phyloP scores from a whole-genome alignment of 2,113 vertebrate genomes.

The Sander vitreus region DNA sequence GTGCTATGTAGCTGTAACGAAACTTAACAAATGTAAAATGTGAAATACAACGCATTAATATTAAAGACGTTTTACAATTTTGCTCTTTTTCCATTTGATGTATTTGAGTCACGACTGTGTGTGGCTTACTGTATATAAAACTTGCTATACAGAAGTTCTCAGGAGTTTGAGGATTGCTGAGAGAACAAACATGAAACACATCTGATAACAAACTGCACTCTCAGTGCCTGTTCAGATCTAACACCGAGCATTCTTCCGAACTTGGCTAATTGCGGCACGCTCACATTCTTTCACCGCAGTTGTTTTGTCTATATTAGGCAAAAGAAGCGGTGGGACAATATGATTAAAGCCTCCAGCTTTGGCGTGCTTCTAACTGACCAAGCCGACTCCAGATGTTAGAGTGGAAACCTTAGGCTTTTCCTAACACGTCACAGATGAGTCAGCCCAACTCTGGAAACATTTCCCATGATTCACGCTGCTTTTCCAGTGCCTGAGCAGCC shows the following conservation, averaged over 20 bases:
- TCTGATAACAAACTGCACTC: conserved; percentile 24
- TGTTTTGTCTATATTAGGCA: conserved; percentile 75
- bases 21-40: conserved; percentile 9
- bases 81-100: background rate
- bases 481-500: conserved; percentile 41
- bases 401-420: conserved; percentile 59
- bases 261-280: conserved; percentile 14
- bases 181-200: conserved; percentile 21
- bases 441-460: conserved; percentile 55
- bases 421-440: conserved; percentile 63
- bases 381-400: conserved; percentile 72
- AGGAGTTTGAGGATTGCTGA: background rate
- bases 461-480: conserved; percentile 68
- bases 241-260: conserved; percentile 22
- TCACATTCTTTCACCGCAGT: conserved; percentile 20
- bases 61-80: background rate
- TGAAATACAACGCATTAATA: background rate
- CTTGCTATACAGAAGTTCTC: background rate
- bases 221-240: conserved; percentile 10
- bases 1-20: background rate
- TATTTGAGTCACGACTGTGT: background rate
- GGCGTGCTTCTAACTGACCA: conserved; percentile 32
- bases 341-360: conserved; percentile 56
- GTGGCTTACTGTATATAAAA: background rate
- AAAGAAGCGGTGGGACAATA: conserved; percentile 39